Evolutionary conservation across 92 coral and sea anemone species (phyloP).

Genomic region (Isaurus tuberculatus): DNA sequence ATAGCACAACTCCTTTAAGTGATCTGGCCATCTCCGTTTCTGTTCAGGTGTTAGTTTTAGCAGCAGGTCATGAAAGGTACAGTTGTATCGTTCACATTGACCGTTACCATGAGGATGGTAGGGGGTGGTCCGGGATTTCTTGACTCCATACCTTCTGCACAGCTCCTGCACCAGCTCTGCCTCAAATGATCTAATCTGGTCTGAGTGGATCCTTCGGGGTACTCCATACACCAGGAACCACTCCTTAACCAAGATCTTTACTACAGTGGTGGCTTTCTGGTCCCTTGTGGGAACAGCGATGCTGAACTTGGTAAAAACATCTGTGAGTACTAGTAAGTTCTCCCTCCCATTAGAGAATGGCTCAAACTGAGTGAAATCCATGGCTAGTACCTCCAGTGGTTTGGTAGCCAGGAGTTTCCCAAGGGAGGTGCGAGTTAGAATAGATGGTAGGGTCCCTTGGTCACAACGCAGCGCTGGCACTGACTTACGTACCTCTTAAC

Average conservation of each 20-base stretch:
- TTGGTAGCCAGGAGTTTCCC: constrained; percentile 51
- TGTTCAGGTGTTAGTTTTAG: neutral
- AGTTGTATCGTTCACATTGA: neutral
- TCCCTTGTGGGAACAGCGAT: neutral
- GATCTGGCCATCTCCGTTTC: neutral
- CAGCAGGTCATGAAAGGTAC: neutral
- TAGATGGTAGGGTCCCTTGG: constrained; percentile 64
- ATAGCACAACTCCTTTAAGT: neutral
- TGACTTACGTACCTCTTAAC: constrained; percentile 51
- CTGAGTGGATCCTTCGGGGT: neutral
- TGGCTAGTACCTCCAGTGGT: constrained; percentile 71
- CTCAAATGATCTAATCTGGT: neutral
- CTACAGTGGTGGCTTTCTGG: neutral
- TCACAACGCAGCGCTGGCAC: constrained; percentile 63
- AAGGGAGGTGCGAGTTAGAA: constrained; percentile 50
- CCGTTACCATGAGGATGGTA: neutral
- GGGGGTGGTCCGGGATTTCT: neutral
- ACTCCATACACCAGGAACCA: neutral
- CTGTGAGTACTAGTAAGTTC: neutral
- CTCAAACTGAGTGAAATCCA: constrained; percentile 46
- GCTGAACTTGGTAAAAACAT: neutral
- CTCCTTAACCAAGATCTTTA: neutral
- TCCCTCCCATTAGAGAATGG: constrained; percentile 1
- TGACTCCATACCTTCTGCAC: neutral
- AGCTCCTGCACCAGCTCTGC: neutral